Evolutionary conservation across 1,140 invertebrate genomes (phyloP).

Genomic region (Drosophila chauvacae): DNA sequence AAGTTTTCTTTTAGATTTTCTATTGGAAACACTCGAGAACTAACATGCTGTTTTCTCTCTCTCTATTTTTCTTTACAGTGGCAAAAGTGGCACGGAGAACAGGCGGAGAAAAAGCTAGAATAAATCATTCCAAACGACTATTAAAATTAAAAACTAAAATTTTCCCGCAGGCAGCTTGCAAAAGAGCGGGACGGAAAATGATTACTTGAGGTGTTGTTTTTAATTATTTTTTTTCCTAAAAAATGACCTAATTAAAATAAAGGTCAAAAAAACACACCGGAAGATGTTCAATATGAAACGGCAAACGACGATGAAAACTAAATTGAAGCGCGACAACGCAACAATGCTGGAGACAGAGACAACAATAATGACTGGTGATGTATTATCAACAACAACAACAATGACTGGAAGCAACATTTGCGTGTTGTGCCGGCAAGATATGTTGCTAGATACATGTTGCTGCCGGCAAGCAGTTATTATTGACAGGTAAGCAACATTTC

Average conservation of each 20-base stretch:
- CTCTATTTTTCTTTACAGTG: conserved; percentile 55
- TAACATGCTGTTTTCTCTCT: conserved; percentile 33
- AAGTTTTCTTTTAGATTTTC: conserved; percentile 5
- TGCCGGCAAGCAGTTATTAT: conserved; percentile 36
- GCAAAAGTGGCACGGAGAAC: conserved; percentile 17
- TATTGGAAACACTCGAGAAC: conserved; percentile 12
- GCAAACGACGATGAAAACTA: conserved; percentile 24
- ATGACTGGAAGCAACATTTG: conserved; percentile 52
- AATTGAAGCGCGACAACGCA: conserved; percentile 19
- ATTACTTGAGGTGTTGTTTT: conserved; percentile 41
- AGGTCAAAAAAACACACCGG: conserved; percentile 23
- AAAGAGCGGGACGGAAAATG: conserved; percentile 37
- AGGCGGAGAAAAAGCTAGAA: conserved; percentile 15
- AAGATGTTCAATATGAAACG: conserved; percentile 44
- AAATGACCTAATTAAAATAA: conserved; percentile 8
- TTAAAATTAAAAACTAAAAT: conserved; percentile 27
- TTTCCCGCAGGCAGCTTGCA: conserved; percentile 3
- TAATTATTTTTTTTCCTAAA: not conserved
- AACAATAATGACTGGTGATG: conserved; percentile 13
- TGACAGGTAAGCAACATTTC: conserved; percentile 39
- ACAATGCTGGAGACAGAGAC: conserved; percentile 4
- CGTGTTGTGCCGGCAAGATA: conserved; percentile 55
- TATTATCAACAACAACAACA: conserved; percentile 21
- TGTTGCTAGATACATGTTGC: conserved; percentile 51
- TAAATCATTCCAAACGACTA: conserved; percentile 64